phyloP scores from a whole-genome alignment of 1,140 invertebrate genomes.

The Araneus ventricosus region DNA sequence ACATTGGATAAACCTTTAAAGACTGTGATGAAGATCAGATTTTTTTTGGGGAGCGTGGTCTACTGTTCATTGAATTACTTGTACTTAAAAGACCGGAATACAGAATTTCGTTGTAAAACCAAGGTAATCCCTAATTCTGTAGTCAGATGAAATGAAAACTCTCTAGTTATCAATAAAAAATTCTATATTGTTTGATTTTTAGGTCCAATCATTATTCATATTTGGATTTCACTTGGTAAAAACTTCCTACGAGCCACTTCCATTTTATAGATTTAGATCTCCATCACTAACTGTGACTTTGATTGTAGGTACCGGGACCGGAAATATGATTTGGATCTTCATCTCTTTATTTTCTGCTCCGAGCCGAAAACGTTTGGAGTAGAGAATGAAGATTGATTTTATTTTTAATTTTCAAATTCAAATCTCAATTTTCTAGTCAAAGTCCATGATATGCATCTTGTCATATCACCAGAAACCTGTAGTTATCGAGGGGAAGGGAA shows the following conservation, averaged over 20 bases:
- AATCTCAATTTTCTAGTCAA: neutral
- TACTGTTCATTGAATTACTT: too few species aligned
- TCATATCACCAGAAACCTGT: constrained; percentile 29
- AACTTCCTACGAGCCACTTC: too few species aligned
- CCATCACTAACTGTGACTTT: neutral
- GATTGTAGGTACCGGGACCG: neutral
- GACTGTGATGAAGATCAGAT: too few species aligned
- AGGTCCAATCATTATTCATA: too few species aligned
- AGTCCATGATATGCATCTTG: neutral
- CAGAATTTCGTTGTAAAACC: too few species aligned
- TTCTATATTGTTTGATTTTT: neutral
- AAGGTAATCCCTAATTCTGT: too few species aligned
- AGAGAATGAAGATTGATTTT: neutral
- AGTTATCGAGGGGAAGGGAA: constrained; percentile 59
- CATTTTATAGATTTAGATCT: too few species aligned
- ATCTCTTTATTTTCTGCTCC: neutral
- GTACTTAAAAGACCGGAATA: too few species aligned
- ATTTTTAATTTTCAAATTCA: neutral
- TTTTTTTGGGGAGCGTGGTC: too few species aligned
- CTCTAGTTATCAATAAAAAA: neutral
- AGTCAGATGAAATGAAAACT: neutral
- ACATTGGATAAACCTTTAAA: too few species aligned
- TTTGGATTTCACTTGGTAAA: too few species aligned
- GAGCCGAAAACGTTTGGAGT: too few species aligned
- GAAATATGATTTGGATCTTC: neutral